phyloP scores from a whole-genome alignment of 1,140 invertebrate genomes.

The Phymorhynchus buccinoides region DNA sequence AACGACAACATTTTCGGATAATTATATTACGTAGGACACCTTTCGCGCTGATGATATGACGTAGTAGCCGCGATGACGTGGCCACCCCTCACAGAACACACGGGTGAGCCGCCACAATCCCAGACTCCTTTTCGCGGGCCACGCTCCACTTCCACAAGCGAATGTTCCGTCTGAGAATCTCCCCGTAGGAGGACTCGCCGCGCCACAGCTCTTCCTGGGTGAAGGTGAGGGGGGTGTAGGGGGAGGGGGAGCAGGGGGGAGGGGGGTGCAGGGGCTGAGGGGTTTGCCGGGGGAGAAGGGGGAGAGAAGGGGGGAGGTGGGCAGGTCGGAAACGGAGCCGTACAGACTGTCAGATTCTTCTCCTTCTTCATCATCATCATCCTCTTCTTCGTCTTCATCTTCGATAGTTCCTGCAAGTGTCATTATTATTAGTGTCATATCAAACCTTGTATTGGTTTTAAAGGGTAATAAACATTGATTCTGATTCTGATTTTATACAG shows the following conservation, averaged over 20 bases:
- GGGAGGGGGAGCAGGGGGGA: neutral
- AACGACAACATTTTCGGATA: too few species aligned
- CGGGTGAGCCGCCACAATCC: neutral
- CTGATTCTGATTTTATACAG: neutral
- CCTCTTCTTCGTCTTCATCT: neutral
- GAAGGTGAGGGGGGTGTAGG: constrained; percentile 26
- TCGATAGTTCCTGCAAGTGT: neutral
- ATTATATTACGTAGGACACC: too few species aligned
- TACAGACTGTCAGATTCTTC: constrained; percentile 32
- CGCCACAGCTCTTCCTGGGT: constrained; percentile 21
- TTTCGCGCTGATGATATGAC: too few species aligned
- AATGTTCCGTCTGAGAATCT: constrained; percentile 35
- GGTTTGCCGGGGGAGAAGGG: neutral
- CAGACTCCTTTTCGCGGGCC: neutral
- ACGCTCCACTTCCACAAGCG: constrained; percentile 40
- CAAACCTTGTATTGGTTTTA: too few species aligned
- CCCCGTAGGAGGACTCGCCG: constrained; percentile 26
- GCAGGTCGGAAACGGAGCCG: constrained; percentile 29
- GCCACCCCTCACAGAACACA: constrained; percentile 20
- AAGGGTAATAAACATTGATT: neutral
- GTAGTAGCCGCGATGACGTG: too few species aligned
- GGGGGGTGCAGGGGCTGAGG: neutral
- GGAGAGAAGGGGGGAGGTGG: neutral
- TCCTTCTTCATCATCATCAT: too few species aligned
- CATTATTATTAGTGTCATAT: too few species aligned